Conservation (phyloP, 2,797 vertebrate genomes). For the Melanotaenia parkinsoni region DNA sequence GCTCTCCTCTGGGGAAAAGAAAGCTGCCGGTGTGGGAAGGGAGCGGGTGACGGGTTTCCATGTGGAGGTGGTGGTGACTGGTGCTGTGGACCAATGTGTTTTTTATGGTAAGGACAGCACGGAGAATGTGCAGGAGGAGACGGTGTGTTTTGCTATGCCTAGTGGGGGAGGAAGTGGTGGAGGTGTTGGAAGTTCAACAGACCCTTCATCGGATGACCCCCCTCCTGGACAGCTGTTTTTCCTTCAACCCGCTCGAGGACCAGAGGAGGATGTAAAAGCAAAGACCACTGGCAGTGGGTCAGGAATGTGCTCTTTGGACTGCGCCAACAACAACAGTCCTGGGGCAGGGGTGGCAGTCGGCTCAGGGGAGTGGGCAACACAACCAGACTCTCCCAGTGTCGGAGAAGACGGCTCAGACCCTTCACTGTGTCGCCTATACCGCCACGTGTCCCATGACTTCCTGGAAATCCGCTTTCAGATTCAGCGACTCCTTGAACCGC, state of each 20-base stretch:
- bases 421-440: slow-evolving; percentile 92
- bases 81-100: slow-evolving; percentile 94
- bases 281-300: slow-evolving; percentile 54
- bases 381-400: slow-evolving; percentile 75
- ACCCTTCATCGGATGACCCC: slow-evolving; percentile 85
- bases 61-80: slow-evolving; percentile 95
- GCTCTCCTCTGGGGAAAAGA: slow-evolving; percentile 58
- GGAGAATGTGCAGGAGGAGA: slow-evolving; percentile 93
- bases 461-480: slow-evolving; percentile 98
- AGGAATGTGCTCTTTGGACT: slow-evolving; percentile 80
- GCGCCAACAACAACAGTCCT: slow-evolving; percentile 73
- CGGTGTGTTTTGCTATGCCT: slow-evolving; percentile 86
- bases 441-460: slow-evolving; percentile 96
- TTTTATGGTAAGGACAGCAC: slow-evolving; percentile 95
- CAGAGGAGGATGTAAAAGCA: slow-evolving; percentile 74
- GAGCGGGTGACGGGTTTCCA: slow-evolving; percentile 92
- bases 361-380: slow-evolving; percentile 53
- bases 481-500: slow-evolving; percentile 92
- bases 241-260: slow-evolving; percentile 77
- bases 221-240: slow-evolving; percentile 94
- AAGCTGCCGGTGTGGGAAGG: slow-evolving; percentile 63
- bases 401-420: slow-evolving; percentile 80
- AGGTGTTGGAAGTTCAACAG: slow-evolving; percentile 65
- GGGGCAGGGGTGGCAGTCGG: slow-evolving; percentile 41
- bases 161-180: slow-evolving; percentile 52